Evolutionary conservation across 2,797 vertebrate genomes (phyloP), one percentile per base, ranked within the genome.

Genomic region (Pygocentrus nattereri): DNA sequence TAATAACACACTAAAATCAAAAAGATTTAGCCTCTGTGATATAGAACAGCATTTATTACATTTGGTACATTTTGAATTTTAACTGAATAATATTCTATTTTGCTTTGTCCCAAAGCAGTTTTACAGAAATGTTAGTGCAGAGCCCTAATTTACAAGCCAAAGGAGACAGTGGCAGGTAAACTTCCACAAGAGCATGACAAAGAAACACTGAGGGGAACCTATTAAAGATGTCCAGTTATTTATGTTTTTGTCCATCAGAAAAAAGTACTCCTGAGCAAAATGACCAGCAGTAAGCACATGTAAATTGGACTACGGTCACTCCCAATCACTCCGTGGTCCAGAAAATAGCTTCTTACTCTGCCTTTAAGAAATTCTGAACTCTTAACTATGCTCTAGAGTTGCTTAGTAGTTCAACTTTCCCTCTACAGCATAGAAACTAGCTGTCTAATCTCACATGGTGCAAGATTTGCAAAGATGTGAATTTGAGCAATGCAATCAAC

Each of bases 271-370:
- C 3, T 38, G 7, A 27, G 41, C 65, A 69, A 69, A 41, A 2
- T 67, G 64, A n/a, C 23, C 56, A 58, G 2, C 34, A 41, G 31
- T 21, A 41, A n/a, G 5, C 64, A 41, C 49, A 74, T 68, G 71
- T 52, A 61, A 69, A 75, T 69, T 44, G 56, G 74, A 61, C 74
- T 49, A 41, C n/a, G 25, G 25, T 49, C 21, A 52, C 54, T 65
- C 41, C 49, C 54, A 44, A 25, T 54, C 71, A 75, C 67, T 75
- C 54, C 68, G 25, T 68, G 52, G 72, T 34, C 50, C 79, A 49
- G 25, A 50, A 58, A 68, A 75, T 50, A 64, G 38, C 64, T 25
- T 44, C 71, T 68, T 16, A 10, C 64, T 21, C 34, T 59, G 49
- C n/a, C 34, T 52, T 4, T 13, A 41, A 56, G 13, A 47, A 58